Conservation (phyloP, 2,888 invertebrate genomes). For the Hoplodrina blanda region DNA sequence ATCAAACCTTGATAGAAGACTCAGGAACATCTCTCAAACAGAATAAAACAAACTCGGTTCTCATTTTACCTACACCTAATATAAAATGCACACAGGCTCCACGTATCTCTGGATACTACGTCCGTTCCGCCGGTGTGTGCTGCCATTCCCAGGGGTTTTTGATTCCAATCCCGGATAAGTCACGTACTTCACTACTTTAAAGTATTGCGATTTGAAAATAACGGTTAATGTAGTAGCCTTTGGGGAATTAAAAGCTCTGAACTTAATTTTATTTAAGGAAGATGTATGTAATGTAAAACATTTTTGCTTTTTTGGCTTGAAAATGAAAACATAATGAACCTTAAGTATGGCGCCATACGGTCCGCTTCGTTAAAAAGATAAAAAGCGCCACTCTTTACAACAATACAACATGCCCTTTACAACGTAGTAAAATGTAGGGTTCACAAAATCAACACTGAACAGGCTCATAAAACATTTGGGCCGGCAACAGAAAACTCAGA, state of each 20-base stretch:
- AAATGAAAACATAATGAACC: background rate
- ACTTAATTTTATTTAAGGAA: background rate
- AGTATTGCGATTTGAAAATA: conserved; percentile 39
- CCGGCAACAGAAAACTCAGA: conserved; percentile 34
- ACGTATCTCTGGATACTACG: conserved; percentile 27
- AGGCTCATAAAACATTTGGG: conserved; percentile 51
- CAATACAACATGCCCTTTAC: conserved; percentile 6
- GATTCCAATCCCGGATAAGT: conserved; percentile 50
- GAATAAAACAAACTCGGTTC: conserved; percentile 49
- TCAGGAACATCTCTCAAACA: conserved; percentile 41
- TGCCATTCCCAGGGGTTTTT: conserved; percentile 51
- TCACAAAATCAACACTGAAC: conserved; percentile 53
- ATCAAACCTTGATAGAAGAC: conserved; percentile 35
- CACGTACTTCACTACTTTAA: conserved; percentile 42
- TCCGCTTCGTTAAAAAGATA: background rate
- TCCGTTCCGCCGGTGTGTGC: conserved; percentile 33
- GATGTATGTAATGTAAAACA: background rate
- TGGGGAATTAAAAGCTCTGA: conserved; percentile 17
- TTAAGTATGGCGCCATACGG: background rate
- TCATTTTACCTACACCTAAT: conserved; percentile 53
- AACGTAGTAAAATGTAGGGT: conserved; percentile 32
- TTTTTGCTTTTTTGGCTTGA: background rate
- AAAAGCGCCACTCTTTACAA: background rate
- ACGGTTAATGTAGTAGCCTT: conserved; percentile 22
- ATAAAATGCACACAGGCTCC: conserved; percentile 53